Evolutionary conservation across 2,113 vertebrate genomes (phyloP).

Genomic region (Anarrhichthys ocellatus): DNA sequence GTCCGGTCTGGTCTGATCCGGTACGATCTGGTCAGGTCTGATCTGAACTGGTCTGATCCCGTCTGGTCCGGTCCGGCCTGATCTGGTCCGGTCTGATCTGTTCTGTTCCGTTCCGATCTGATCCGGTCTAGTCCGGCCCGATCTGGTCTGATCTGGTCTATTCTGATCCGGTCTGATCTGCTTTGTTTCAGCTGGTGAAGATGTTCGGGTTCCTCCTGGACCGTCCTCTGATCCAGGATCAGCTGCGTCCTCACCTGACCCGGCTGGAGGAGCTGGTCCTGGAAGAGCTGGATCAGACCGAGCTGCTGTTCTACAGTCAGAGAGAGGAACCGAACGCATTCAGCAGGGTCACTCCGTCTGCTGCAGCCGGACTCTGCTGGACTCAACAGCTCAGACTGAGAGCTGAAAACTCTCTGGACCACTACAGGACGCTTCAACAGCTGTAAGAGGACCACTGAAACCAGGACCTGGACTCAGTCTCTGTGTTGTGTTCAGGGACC

Average conservation of each 20-base stretch:
- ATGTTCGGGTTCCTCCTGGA: constrained; percentile 85
- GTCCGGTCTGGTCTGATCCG: not conserved
- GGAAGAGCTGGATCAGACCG: constrained; percentile 77
- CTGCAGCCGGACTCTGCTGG: constrained; percentile 32
- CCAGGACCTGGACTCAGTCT: not conserved
- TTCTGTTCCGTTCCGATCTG: too few species aligned
- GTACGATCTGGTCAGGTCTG: too few species aligned
- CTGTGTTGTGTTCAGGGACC: not conserved
- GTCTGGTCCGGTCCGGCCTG: not conserved
- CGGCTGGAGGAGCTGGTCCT: constrained; percentile 76
- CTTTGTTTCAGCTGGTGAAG: constrained; percentile 78
- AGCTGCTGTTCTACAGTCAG: constrained; percentile 69
- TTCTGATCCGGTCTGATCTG: not conserved
- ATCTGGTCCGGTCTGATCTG: not conserved
- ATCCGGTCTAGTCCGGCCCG: not conserved
- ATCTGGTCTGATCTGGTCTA: too few species aligned
- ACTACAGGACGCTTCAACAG: not conserved
- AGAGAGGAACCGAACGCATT: not conserved
- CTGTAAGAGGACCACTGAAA: constrained; percentile 25
- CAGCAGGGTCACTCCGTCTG: not conserved
- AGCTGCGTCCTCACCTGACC: constrained; percentile 72
- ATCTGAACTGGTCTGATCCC: too few species aligned
- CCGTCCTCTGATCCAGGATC: constrained; percentile 75
- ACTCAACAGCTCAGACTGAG: constrained; percentile 13
- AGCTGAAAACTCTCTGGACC: not conserved